Evolutionary conservation across 2,113 vertebrate genomes (phyloP), one percentile per base, ranked within the genome.

Genomic region (Tachysurus vachellii): DNA sequence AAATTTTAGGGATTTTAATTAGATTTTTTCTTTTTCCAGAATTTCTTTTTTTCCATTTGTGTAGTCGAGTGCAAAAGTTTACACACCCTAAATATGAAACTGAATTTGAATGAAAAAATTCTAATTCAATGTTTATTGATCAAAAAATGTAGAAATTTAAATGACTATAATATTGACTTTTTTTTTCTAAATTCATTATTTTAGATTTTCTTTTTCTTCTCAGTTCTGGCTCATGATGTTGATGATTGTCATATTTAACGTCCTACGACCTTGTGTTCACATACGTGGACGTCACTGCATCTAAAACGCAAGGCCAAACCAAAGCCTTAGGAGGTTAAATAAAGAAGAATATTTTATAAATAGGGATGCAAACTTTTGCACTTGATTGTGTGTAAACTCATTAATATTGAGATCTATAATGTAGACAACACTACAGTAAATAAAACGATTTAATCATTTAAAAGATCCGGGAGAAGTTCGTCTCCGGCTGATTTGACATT

Each of bases 301-400:
- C n/a, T n/a, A n/a, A n/a, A n/a, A n/a, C n/a, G n/a, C n/a, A n/a
- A n/a, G n/a, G n/a, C n/a, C n/a, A n/a, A n/a, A n/a, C n/a, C n/a
- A n/a, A n/a, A n/a, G n/a, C n/a, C n/a, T n/a, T n/a, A n/a, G n/a
- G n/a, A n/a, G n/a, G 28, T 31, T 68, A 31, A 31, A 31, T 19
- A 17, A 19, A 71, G 31, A 68, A 23, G 13, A 3, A 12, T 12
- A n/a, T n/a, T n/a, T 64, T 28, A 13, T 16, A 16, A 36, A 36
- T 36, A 70, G 14, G 66, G 62, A 70, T 70, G 36, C 70, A 73
- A 21, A 73, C 70, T 73, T 73, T 73, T 73, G 31, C 70, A 44
- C 70, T 21, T 17, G 36, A 73, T 36, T 21, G 70, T 64, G 61
- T 64, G 31, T 71, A 19, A 36, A 36, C 16, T 36, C 13, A 36